phyloP scores from a whole-genome alignment of 2,888 invertebrate genomes.

The Crepidodera aurea region DNA sequence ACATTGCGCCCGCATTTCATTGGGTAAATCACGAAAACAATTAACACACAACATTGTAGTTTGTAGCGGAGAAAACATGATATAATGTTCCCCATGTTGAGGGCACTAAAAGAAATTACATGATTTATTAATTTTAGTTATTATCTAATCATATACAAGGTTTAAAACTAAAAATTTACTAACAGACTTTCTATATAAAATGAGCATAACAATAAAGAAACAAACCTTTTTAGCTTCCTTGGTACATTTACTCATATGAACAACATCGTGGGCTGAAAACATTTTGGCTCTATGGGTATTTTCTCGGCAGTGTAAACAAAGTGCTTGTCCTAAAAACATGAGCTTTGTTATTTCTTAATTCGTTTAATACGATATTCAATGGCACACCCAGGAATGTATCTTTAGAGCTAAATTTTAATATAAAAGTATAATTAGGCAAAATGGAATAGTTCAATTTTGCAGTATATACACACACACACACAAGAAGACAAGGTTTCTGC shows the following conservation, averaged over 20 bases:
- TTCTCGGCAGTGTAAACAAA: conserved; percentile 74
- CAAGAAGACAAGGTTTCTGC: too few relatives aligned
- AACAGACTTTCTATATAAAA: too few relatives aligned
- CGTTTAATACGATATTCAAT: too few relatives aligned
- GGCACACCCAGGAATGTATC: too few relatives aligned
- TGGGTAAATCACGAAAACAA: conserved; percentile 75
- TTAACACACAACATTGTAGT: conserved; percentile 78
- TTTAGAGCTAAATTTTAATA: too few relatives aligned
- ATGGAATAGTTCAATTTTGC: too few relatives aligned
- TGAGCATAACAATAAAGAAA: too few relatives aligned
- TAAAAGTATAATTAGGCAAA: too few relatives aligned
- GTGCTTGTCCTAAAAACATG: conserved; percentile 68
- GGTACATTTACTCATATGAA: conserved; percentile 74
- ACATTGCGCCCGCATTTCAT: conserved; percentile 73
- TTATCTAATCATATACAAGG: too few relatives aligned
- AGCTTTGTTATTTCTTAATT: background rate
- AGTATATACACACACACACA: too few relatives aligned
- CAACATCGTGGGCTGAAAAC: conserved; percentile 77
- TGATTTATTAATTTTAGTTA: too few relatives aligned
- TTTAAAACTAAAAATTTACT: too few relatives aligned
- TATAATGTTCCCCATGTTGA: conserved; percentile 76
- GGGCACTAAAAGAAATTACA: conserved; percentile 62
- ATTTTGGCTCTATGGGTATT: conserved; percentile 80
- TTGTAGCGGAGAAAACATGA: conserved; percentile 76
- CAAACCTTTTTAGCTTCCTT: conserved; percentile 72